Conservation (phyloP, 2,888 invertebrate species). For the Drosophila stalkeri region DNA sequence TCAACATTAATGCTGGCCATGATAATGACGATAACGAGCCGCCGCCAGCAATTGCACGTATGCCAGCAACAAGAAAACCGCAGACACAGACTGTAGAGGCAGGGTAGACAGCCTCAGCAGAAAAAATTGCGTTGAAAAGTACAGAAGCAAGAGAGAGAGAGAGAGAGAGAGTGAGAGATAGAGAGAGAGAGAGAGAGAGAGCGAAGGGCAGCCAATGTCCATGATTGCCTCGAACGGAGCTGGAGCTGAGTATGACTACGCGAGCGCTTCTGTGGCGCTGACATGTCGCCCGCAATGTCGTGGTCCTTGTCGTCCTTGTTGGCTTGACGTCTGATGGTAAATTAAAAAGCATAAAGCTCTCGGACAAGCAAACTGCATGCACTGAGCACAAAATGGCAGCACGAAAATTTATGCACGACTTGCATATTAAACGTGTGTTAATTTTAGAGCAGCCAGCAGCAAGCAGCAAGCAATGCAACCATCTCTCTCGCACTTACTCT, state of each 20-base stretch:
- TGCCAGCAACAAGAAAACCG: slow-evolving; percentile 55
- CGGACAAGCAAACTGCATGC: slow-evolving; percentile 47
- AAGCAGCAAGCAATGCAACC: too few relatives aligned
- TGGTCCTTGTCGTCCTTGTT: slow-evolving; percentile 56
- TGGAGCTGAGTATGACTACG: slow-evolving; percentile 40
- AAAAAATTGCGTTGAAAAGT: background rate
- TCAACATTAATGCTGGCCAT: slow-evolving; percentile 72
- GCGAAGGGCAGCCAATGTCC: slow-evolving; percentile 31
- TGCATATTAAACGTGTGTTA: slow-evolving; percentile 81
- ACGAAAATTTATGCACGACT: slow-evolving; percentile 77
- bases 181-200: background rate
- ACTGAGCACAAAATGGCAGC: slow-evolving; percentile 43
- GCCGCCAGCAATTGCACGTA: slow-evolving; percentile 71
- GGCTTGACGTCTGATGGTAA: slow-evolving; percentile 74
- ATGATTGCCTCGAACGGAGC: slow-evolving; percentile 52
- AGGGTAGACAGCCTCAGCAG: background rate
- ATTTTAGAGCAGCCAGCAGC: slow-evolving; percentile 73
- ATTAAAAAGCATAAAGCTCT: slow-evolving; percentile 77
- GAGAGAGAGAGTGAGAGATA: background rate
- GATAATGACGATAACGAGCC: slow-evolving; percentile 78
- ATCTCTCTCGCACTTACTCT: slow-evolving; percentile 6
- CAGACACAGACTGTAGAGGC: background rate
- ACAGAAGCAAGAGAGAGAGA: background rate
- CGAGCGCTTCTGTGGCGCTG: slow-evolving; percentile 55
- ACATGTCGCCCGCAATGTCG: slow-evolving; percentile 73